Evolutionary conservation across 2,797 vertebrate species (phyloP).

Genomic region (Microcaecilia unicolor): DNA sequence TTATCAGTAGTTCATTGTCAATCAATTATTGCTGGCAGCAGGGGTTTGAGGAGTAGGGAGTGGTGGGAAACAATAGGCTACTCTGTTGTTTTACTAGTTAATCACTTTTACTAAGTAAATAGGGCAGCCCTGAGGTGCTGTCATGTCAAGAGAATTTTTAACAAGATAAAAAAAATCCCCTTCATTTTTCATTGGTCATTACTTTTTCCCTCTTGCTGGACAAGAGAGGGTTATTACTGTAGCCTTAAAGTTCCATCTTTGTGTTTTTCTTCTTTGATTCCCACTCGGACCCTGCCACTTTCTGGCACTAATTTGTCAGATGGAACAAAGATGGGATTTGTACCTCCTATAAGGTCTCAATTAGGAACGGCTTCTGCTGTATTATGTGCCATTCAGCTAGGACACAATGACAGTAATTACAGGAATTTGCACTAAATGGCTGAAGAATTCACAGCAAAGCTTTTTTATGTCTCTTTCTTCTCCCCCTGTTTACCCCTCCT

Average conservation of each 20-base stretch:
- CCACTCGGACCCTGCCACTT: constrained; percentile 70
- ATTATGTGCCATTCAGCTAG: constrained; percentile 64
- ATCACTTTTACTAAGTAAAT: constrained; percentile 77
- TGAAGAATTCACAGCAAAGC: constrained; percentile 70
- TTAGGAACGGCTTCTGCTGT: constrained; percentile 70
- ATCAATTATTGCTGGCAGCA: constrained; percentile 65
- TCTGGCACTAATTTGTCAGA: constrained; percentile 81
- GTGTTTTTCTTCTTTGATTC: constrained; percentile 70
- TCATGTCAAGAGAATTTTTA: constrained; percentile 71
- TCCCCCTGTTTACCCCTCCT: constrained; percentile 36
- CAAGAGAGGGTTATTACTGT: constrained; percentile 76
- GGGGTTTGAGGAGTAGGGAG: constrained; percentile 50
- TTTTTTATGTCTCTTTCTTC: constrained; percentile 22
- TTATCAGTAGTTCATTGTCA: constrained; percentile 64
- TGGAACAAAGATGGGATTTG: constrained; percentile 74
- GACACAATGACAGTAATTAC: constrained; percentile 74
- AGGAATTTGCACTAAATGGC: constrained; percentile 73
- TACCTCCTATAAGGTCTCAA: constrained; percentile 73
- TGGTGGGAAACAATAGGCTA: constrained; percentile 40
- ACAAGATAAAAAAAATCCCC: constrained; percentile 46
- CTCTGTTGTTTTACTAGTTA: constrained; percentile 69
- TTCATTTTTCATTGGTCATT: constrained; percentile 62
- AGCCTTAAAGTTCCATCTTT: constrained; percentile 76
- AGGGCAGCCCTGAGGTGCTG: constrained; percentile 66
- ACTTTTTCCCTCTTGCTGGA: constrained; percentile 50